Evolutionary conservation across 2,888 invertebrate genomes (phyloP).

Genomic region (Alloscopus bannaensis): DNA sequence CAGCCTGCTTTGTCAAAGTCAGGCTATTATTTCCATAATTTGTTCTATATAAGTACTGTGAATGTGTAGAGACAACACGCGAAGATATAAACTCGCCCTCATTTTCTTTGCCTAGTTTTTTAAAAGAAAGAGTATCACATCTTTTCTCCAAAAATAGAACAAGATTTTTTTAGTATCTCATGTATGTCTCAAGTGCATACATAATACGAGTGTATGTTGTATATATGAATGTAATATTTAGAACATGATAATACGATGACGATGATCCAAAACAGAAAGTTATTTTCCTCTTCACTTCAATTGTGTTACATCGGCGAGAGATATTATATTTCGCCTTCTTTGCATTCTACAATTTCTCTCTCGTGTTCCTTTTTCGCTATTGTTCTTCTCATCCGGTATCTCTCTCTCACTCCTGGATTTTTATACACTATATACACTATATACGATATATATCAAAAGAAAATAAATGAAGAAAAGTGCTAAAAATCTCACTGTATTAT

Average conservation of each 20-base stretch:
- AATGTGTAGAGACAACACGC: conserved; percentile 12
- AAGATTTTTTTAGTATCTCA: conserved; percentile 8
- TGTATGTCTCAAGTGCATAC: not conserved
- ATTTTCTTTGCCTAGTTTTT: conserved; percentile 31
- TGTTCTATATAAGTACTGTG: conserved; percentile 7
- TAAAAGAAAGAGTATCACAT: conserved; percentile 6
- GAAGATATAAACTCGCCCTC: conserved; percentile 54
- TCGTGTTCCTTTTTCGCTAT: too few species aligned
- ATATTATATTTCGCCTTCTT: too few species aligned
- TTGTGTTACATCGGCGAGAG: too few species aligned
- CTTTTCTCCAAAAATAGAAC: conserved; percentile 48
- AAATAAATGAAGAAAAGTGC: conserved; percentile 38
- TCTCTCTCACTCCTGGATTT: conserved; percentile 39
- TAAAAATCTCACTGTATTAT: conserved; percentile 41
- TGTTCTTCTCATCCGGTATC: too few species aligned
- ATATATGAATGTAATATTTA: too few species aligned
- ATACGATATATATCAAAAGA: conserved; percentile 19
- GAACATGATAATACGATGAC: too few species aligned
- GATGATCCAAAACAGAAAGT: too few species aligned
- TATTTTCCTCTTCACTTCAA: too few species aligned
- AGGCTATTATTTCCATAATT: conserved; percentile 37
- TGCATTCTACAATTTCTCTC: too few species aligned
- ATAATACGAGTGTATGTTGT: not conserved
- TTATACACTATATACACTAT: conserved; percentile 22
- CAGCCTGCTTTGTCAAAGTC: conserved; percentile 31